Conservation (phyloP, 1,140 invertebrate species). For the Amphibalanus amphitrite region DNA sequence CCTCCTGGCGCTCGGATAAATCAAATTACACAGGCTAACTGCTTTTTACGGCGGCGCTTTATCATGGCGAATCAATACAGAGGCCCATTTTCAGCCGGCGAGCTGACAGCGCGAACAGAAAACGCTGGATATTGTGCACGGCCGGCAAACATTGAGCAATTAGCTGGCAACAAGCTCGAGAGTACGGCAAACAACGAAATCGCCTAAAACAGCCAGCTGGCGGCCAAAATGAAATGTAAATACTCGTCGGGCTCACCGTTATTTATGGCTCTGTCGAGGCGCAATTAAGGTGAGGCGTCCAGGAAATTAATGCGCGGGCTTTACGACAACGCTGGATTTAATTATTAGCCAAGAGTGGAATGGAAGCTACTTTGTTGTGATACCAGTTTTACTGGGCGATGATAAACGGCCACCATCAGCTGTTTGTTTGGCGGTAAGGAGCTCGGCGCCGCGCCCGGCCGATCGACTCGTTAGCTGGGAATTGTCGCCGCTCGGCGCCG, state of each 20-base stretch:
- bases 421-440: neutral
- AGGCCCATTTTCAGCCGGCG: neutral
- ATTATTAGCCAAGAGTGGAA: neutral
- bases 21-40: neutral
- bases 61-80: neutral
- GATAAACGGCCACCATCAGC: neutral
- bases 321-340: neutral
- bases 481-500: neutral
- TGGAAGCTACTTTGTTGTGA: neutral
- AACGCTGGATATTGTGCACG: neutral
- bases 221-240: conserved; percentile 1
- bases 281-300: conserved; percentile 1
- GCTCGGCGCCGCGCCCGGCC: too few relatives aligned
- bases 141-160: neutral
- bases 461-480: neutral
- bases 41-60: neutral
- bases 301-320: neutral
- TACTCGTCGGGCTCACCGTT: neutral
- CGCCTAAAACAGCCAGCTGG: neutral
- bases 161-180: neutral
- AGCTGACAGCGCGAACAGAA: neutral
- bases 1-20: neutral
- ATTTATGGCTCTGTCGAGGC: neutral
- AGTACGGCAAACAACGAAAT: conserved; percentile 1
- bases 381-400: neutral